Evolutionary conservation across 2,797 vertebrate species (phyloP), one percentile per base, ranked within the genome.

Genomic region (Scomberomorus guttatus): DNA sequence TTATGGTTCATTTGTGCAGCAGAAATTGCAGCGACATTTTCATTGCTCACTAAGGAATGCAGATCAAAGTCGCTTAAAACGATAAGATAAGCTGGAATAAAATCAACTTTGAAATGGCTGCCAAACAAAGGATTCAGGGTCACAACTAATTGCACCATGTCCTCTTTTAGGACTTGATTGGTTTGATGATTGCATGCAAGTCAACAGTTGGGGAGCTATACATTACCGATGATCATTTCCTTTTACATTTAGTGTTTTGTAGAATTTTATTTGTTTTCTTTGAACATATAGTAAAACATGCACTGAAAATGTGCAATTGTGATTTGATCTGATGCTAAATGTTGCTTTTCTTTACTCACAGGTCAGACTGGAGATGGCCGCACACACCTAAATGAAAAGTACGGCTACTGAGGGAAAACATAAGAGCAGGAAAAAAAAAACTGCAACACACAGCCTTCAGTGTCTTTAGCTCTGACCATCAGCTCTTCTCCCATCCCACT

Each of bases 321-420:
- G 37, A 34, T 14, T 46, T n/a, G 10, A n/a, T 66, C 27, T 2
- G 3, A 60, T 62, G 7, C 63, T 61, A n/a, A 55, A 56, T 52
- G 11, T 6, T 2, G 17, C 15, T 60, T 62, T 25, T 77, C 39
- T 54, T 37, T 62, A 4, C 79, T 50, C 39, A 2, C 81, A 99
- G 98, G 94, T 93, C 98, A 99, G 93, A 97, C 95, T 0, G 98
- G 98, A 81, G 98, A 99, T 56, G 98, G 98, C 25, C 97, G 96
- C 88, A 99, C 98, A 22, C 96, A 99, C 91, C 96, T 99, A 24
- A 99, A 99, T 79, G 98, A 98, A 61, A 99, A 99, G 88, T 99
- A 97, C 0, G 98, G 98, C 87, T 99, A 99, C 92, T 99, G 83
- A 97, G 71, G 50, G 57, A 44, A 63, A 25, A 51, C n/a, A 17